Percentiles rank a stretch among this genome's conserved stretches.
Evolutionary conservation across 2,888 invertebrate species (phyloP).

Genomic region (Nemurella pictetii): DNA sequence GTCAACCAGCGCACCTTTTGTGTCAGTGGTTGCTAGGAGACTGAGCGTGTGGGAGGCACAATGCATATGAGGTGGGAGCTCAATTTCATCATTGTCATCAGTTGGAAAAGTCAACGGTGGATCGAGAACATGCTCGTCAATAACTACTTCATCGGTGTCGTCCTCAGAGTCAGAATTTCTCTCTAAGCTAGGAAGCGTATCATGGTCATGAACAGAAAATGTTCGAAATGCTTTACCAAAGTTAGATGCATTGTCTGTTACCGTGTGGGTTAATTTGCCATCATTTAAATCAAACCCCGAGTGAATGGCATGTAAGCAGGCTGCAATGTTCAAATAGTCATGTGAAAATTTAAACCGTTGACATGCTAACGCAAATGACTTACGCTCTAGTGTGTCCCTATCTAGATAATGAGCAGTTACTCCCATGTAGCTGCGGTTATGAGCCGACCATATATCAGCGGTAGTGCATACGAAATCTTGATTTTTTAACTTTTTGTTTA

Average conservation of each 20-base stretch:
- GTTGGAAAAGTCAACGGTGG: background rate
- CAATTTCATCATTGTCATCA: conserved; percentile 31
- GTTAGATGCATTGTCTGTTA: conserved; percentile 38
- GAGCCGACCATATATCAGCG: conserved; percentile 37
- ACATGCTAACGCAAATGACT: conserved; percentile 35
- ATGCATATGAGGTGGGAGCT: conserved; percentile 33
- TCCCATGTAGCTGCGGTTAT: conserved; percentile 32
- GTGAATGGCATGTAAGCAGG: conserved; percentile 31
- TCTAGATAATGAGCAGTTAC: conserved; percentile 36
- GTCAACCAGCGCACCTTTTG: conserved; percentile 22
- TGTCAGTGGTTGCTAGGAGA: conserved; percentile 37
- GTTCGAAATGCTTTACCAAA: conserved; percentile 39
- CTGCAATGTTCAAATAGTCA: conserved; percentile 37
- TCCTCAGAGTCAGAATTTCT: conserved; percentile 31
- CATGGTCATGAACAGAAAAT: background rate
- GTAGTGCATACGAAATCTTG: conserved; percentile 29
- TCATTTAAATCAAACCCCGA: conserved; percentile 30
- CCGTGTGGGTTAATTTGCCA: conserved; percentile 34
- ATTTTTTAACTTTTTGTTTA: background rate
- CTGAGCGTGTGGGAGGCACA: conserved; percentile 35
- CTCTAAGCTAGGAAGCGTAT: conserved; percentile 10
- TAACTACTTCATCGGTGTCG: background rate
- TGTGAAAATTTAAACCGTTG: conserved; percentile 36
- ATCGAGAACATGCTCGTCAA: background rate
- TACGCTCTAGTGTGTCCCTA: conserved; percentile 16